Conservation (phyloP, 2,888 invertebrate species). For the Subacronicta megacephala region DNA sequence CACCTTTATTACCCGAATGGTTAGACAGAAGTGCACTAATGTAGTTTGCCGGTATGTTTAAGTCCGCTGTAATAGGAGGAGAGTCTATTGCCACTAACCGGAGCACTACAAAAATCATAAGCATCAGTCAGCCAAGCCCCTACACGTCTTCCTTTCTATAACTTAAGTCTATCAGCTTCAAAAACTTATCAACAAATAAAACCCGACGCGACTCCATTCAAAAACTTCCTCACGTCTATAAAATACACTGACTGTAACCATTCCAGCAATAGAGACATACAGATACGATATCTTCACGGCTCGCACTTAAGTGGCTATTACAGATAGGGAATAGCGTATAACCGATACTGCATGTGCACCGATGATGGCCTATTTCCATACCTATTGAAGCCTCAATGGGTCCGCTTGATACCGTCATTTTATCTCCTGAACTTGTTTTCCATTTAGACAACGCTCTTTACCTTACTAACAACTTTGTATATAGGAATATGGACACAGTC, state of each 20-base stretch:
- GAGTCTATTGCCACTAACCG: too few relatives aligned
- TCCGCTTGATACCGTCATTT: slow-evolving; percentile 57
- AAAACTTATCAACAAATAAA: slow-evolving; percentile 50
- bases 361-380: slow-evolving; percentile 75
- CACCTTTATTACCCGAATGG: too few relatives aligned
- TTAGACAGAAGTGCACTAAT: too few relatives aligned
- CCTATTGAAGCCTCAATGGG: slow-evolving; percentile 71
- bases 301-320: slow-evolving; percentile 70
- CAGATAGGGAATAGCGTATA: slow-evolving; percentile 74
- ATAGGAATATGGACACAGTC: slow-evolving; percentile 27
- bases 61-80: too few relatives aligned
- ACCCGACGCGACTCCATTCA: slow-evolving; percentile 47
- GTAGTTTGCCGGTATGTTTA: too few relatives aligned
- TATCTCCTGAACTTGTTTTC: slow-evolving; percentile 55
- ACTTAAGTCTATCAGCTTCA: slow-evolving; percentile 31
- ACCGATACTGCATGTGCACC: slow-evolving; percentile 71
- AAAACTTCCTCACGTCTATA: slow-evolving; percentile 54
- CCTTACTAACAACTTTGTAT: slow-evolving; percentile 3
- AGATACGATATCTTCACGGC: slow-evolving; percentile 73
- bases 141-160: slow-evolving; percentile 20
- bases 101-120: background rate
- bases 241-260: slow-evolving; percentile 54
- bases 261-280: slow-evolving; percentile 73
- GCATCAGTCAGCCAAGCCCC: background rate
- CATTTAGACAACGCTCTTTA: slow-evolving; percentile 43